Conservation (phyloP, 2,113 vertebrate genomes). For the Casuarius casuarius region DNA sequence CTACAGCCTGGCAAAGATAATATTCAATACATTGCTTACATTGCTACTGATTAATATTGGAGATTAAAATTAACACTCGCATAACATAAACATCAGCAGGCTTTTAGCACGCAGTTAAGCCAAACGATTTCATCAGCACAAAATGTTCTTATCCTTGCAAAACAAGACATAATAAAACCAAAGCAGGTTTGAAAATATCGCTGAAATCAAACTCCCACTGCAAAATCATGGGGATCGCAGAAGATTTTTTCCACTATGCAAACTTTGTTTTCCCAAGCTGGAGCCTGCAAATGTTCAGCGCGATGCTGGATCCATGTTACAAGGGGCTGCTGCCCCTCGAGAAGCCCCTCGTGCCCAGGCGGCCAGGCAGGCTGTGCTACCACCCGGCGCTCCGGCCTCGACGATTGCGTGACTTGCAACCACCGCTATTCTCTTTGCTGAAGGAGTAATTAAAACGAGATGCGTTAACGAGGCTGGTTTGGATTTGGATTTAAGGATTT, state of each 20-base stretch:
- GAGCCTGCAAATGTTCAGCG: not conserved
- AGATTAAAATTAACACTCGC: slow-evolving; percentile 65
- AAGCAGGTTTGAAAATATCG: slow-evolving; percentile 31
- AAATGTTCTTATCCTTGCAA: slow-evolving; percentile 29
- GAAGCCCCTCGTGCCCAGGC: too few species aligned
- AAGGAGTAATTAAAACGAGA: not conserved
- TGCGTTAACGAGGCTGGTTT: not conserved
- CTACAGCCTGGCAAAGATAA: slow-evolving; percentile 23
- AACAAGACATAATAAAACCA: not conserved
- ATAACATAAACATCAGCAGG: slow-evolving; percentile 62
- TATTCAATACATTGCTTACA: slow-evolving; percentile 32
- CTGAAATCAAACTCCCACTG: not conserved
- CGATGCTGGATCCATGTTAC: not conserved
- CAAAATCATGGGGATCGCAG: not conserved
- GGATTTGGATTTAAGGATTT: not conserved
- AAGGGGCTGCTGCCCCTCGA: too few species aligned
- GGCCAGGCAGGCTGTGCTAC: too few species aligned
- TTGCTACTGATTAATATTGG: slow-evolving; percentile 57
- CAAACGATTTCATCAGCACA: slow-evolving; percentile 16
- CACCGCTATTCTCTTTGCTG: not conserved
- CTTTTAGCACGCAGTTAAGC: slow-evolving; percentile 59
- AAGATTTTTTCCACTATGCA: not conserved
- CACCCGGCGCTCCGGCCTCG: too few species aligned
- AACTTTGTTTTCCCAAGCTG: not conserved
- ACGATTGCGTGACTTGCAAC: not conserved